Evolutionary conservation across 92 coral and sea anemone species (phyloP), one percentile per base, ranked within the genome.

Genomic region (Siderastrea radians): DNA sequence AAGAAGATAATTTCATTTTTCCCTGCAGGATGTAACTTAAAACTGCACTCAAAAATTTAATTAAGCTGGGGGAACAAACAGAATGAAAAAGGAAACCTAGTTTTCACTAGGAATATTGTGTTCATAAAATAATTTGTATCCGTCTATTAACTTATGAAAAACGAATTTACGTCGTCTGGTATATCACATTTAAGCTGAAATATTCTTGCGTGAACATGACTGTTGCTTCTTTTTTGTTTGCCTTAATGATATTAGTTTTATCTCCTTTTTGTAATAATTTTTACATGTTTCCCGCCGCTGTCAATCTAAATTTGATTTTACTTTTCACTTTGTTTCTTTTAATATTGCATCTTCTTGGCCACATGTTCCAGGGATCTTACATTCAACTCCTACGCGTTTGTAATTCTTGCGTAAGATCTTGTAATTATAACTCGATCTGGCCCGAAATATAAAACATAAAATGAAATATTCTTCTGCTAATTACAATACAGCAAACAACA

Each of bases 1-100:
- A 63, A 63, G 61, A 50, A 64, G 62, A 79, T 63, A 62, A 79
- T 62, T 79, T 64, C 38, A 62, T 79, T 68, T 68, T 51, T 44
- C 5, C 43, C 46, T 13, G 13, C 75, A 51, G 66, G 75, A 81
- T 53, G 85, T 68, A 81, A 16, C 61, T 68, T 51, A 43, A 81
- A 68, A 54, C 75, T 44, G 43, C 75, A 43, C 53, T 15, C 62
- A 67, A 78, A 15, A 12, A 17, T 55, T 80, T 80, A 68, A 80
- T 80, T 68, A 67, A 44, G 38, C 50, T 43, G 19, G 50, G 2
- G 7, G 16, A 13, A 54, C 44, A 44, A 9, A 16, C 16, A 10
- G 43, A 45, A 12, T 8, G 47, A 11, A 68, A 81, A 26, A 43
- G 58, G 65, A 53, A 43, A 38, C 13, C 51, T 7, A 66, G 8